These are phyloP conservation scores for Aphelenchoides besseyi DNA, from an alignment of 1,140 invertebrate genomes.

Conservation along the genomic window DNA sequence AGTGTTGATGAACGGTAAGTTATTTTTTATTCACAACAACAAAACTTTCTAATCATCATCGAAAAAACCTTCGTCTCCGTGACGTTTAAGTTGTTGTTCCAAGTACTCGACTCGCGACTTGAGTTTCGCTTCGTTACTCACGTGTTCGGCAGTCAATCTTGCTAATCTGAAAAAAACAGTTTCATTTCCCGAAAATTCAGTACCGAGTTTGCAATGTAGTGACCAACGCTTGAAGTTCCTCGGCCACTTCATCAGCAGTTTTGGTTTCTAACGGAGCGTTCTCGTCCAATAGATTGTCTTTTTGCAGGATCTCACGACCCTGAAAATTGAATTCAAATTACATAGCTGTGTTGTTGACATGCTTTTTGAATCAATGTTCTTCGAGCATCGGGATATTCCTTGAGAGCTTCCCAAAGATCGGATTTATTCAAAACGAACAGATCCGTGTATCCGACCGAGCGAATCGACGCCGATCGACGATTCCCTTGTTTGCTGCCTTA, in stretches of 20 bases:
- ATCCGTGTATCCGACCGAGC: constrained; percentile 65
- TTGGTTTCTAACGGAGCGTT: constrained; percentile 68
- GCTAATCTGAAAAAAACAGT: constrained; percentile 37
- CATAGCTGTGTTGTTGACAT: background rate
- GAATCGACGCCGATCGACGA: constrained; percentile 63
- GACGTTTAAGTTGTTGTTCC: constrained; percentile 26
- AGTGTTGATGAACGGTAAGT: constrained; percentile 55
- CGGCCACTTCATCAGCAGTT: constrained; percentile 66
- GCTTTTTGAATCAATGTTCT: constrained; percentile 75
- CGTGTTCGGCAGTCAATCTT: constrained; percentile 38
- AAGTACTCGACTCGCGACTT: constrained; percentile 22
- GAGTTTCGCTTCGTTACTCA: constrained; percentile 38
- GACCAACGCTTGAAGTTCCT: constrained; percentile 66
- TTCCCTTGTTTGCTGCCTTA: constrained; percentile 64
- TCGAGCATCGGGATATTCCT: constrained; percentile 85
- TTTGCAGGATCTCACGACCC: constrained; percentile 83
- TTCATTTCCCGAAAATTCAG: too few relatives aligned
- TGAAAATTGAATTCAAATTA: constrained; percentile 18
- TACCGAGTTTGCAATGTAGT: constrained; percentile 72
- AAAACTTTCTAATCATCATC: constrained; percentile 17
- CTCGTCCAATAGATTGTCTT: constrained; percentile 87
- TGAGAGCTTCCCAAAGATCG: constrained; percentile 66
- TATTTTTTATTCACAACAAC: constrained; percentile 21
- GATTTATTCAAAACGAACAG: constrained; percentile 65
- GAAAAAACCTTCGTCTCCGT: constrained; percentile 25